These are phyloP conservation scores for Lapara coniferarum DNA, from an alignment of 2,888 invertebrate species.

Conservation along the genomic window DNA sequence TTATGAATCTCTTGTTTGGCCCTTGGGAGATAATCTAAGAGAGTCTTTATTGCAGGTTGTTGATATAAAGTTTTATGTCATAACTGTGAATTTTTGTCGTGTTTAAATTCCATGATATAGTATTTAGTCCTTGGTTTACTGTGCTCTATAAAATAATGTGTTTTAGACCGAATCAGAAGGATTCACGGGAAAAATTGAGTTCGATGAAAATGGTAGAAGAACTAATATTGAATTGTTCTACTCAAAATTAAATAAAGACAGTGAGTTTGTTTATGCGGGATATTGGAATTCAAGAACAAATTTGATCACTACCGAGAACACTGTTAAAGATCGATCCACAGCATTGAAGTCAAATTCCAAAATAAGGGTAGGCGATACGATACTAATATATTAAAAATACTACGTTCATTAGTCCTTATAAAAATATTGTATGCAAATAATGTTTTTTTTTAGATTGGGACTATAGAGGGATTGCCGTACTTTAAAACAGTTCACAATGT, in stretches of 20 bases:
- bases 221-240: conserved; percentile 85
- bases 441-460: conserved; percentile 84
- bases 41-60: conserved; percentile 55
- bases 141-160: neutral
- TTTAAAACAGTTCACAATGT: conserved; percentile 49
- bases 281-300: conserved; percentile 79
- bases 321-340: conserved; percentile 59
- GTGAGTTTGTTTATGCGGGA: conserved; percentile 82
- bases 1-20: conserved; percentile 60
- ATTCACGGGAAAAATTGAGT: conserved; percentile 86
- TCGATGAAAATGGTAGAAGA: conserved; percentile 87
- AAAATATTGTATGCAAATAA: conserved; percentile 4
- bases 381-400: no score
- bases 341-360: conserved; percentile 77
- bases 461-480: conserved; percentile 60
- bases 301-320: conserved; percentile 50
- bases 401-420: neutral
- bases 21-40: conserved; percentile 53
- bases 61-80: conserved; percentile 16
- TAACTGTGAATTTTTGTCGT: no score
- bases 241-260: conserved; percentile 73
- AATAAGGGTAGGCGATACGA: conserved; percentile 73
- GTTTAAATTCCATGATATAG: no score
- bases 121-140: conserved; percentile 19
- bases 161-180: conserved; percentile 80